phyloP scores from a whole-genome alignment of 2,113 vertebrate species.

The Coregonus clupeaformis region DNA sequence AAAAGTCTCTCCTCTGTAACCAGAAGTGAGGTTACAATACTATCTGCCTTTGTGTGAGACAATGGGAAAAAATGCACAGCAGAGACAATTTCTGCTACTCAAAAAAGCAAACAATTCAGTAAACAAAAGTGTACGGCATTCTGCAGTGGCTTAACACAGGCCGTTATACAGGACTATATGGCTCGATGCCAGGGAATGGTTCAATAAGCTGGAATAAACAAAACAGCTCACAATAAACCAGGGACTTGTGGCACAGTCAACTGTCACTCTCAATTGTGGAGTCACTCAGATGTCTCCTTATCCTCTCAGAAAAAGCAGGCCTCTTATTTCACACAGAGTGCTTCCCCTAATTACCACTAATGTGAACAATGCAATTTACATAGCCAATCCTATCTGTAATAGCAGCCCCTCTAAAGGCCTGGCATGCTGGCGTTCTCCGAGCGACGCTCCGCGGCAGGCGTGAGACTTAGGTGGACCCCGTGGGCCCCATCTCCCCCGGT shows the following conservation, averaged over 20 bases:
- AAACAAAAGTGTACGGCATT: too few species aligned
- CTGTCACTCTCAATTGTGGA: constrained; percentile 54
- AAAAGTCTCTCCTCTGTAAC: too few species aligned
- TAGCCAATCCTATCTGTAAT: constrained; percentile 57
- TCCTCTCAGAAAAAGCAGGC: constrained; percentile 20
- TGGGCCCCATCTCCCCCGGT: constrained; percentile 3
- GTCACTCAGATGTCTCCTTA: constrained; percentile 4
- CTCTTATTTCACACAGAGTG: constrained; percentile 63
- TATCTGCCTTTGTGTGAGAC: too few species aligned
- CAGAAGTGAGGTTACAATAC: too few species aligned
- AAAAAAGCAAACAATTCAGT: too few species aligned
- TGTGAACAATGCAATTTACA: constrained; percentile 63
- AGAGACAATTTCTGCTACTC: too few species aligned
- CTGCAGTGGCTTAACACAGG: too few species aligned
- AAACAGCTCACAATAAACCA: constrained; percentile 43
- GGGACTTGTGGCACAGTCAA: constrained; percentile 47
- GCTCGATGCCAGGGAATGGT: constrained; percentile 45
- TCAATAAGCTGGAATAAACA: constrained; percentile 37
- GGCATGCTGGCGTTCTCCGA: constrained; percentile 20
- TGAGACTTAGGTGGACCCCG: constrained; percentile 15
- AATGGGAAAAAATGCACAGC: too few species aligned
- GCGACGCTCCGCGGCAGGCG: background rate
- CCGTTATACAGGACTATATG: constrained; percentile 19
- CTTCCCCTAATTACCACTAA: constrained; percentile 70
- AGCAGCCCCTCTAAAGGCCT: constrained; percentile 53